Percentiles rank a stretch among this genome's conserved stretches.
Evolutionary conservation across 92 coral and sea anemone species (phyloP).

Genomic region (Ricordea florida): DNA sequence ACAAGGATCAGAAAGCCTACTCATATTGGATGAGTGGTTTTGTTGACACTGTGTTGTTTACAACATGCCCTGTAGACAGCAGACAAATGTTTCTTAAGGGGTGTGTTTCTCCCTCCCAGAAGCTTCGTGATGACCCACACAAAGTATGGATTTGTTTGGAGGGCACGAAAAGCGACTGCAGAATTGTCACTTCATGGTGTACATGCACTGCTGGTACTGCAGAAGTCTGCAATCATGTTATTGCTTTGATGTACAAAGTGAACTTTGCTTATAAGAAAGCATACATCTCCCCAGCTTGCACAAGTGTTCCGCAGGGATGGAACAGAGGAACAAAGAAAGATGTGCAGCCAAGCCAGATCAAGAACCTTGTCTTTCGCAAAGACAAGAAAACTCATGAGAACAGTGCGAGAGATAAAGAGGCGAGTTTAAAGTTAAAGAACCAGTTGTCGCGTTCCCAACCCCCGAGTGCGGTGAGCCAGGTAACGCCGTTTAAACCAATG

Average conservation of each 20-base stretch:
- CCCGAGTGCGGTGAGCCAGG: no score
- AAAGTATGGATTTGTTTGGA: slow-evolving; percentile 60
- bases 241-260: slow-evolving; percentile 47
- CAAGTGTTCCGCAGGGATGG: slow-evolving; percentile 77
- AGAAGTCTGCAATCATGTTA: slow-evolving; percentile 69
- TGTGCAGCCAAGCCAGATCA: slow-evolving; percentile 40
- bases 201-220: slow-evolving; percentile 74
- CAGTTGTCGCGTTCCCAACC: no score
- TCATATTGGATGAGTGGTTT: slow-evolving; percentile 61
- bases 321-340: slow-evolving; percentile 65
- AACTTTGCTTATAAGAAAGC: slow-evolving; percentile 65
- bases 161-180: slow-evolving; percentile 34
- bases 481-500: no score
- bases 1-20: slow-evolving; percentile 58
- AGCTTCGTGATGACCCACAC: slow-evolving; percentile 56
- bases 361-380: slow-evolving; percentile 58
- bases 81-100: neutral
- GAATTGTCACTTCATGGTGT: slow-evolving; percentile 73
- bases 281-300: slow-evolving; percentile 67
- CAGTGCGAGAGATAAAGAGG: slow-evolving; percentile 17
- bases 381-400: slow-evolving; percentile 61
- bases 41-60: slow-evolving; percentile 31
- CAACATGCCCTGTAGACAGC: neutral
- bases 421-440: slow-evolving; percentile 29
- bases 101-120: slow-evolving; percentile 49